phyloP scores from a whole-genome alignment of 37 sponge, comb jelly and placozoan species.

The Bolinopsis microptera region DNA sequence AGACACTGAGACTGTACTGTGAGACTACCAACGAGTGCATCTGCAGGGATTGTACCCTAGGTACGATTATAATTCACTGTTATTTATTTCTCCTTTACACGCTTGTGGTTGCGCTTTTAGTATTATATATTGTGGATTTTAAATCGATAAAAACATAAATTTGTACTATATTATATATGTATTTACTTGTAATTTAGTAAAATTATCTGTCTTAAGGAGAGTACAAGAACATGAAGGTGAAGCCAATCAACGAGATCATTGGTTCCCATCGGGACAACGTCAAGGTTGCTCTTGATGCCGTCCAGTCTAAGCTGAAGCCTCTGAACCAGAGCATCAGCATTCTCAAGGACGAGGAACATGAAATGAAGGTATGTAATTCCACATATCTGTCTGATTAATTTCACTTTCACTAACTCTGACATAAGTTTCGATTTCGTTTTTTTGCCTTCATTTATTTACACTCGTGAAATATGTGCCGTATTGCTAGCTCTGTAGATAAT shows the following conservation, averaged over 20 bases:
- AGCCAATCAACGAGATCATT: conserved; percentile 59
- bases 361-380: conserved; percentile 53
- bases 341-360: conserved; percentile 66
- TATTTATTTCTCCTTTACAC: no score
- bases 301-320: conserved; percentile 45
- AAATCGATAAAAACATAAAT: no score
- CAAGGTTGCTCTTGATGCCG: conserved; percentile 44
- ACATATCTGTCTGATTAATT: not conserved
- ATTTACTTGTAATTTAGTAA: no score
- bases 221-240: conserved; percentile 67
- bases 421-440: no score
- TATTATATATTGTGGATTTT: no score
- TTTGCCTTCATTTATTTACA: no score
- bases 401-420: no score
- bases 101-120: no score
- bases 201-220: conserved; percentile 33
- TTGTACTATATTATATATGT: no score
- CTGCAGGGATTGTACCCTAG: conserved; percentile 58
- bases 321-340: conserved; percentile 58
- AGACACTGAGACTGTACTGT: conserved; percentile 60
- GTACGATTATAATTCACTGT: no score
- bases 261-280: conserved; percentile 46
- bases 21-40: conserved; percentile 64
- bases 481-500: no score
- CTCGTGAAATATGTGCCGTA: no score